A percentile compares a stretch with the other conserved stretches of the same genome.
These are phyloP conservation scores for Austrofundulus limnaeus DNA, from an alignment of 2,113 vertebrate species.

Conservation along the genomic window DNA sequence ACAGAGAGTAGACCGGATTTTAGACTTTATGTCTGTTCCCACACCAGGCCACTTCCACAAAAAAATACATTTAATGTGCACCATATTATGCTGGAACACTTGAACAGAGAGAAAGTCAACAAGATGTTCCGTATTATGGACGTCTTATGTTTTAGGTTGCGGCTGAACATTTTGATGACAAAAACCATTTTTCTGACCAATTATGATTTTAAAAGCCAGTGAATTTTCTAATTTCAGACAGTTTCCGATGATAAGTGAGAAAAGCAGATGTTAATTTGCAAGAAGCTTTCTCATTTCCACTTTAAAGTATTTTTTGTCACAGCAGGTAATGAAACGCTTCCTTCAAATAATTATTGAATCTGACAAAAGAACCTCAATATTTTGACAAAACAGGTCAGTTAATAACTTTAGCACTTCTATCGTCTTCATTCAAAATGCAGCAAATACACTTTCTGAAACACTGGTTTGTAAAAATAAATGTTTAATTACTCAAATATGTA, in stretches of 20 bases:
- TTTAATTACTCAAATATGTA: too few relatives aligned
- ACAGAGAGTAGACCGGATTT: slow-evolving; percentile 35
- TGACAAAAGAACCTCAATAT: too few relatives aligned
- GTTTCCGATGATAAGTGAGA: slow-evolving; percentile 24
- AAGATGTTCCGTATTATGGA: not conserved
- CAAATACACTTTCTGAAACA: too few relatives aligned
- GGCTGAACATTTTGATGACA: not conserved
- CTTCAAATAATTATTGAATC: too few relatives aligned
- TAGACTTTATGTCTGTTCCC: slow-evolving; percentile 39
- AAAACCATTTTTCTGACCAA: not conserved
- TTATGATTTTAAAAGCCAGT: not conserved
- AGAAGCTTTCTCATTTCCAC: slow-evolving; percentile 1
- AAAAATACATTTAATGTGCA: slow-evolving; percentile 16
- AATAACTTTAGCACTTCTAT: too few relatives aligned
- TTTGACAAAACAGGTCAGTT: too few relatives aligned
- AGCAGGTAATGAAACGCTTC: too few relatives aligned
- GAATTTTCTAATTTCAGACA: not conserved
- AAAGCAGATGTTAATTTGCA: not conserved
- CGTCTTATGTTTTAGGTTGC: not conserved
- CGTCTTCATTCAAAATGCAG: too few relatives aligned
- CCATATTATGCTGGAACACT: not conserved
- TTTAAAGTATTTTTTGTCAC: not conserved
- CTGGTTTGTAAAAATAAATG: too few relatives aligned
- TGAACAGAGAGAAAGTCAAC: not conserved
- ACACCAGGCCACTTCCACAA: slow-evolving; percentile 18